Percentiles rank a stretch among this genome's conserved stretches.
These are phyloP conservation scores for Vombatus ursinus DNA, from an alignment of 2,113 vertebrate species.

Conservation along the genomic window DNA sequence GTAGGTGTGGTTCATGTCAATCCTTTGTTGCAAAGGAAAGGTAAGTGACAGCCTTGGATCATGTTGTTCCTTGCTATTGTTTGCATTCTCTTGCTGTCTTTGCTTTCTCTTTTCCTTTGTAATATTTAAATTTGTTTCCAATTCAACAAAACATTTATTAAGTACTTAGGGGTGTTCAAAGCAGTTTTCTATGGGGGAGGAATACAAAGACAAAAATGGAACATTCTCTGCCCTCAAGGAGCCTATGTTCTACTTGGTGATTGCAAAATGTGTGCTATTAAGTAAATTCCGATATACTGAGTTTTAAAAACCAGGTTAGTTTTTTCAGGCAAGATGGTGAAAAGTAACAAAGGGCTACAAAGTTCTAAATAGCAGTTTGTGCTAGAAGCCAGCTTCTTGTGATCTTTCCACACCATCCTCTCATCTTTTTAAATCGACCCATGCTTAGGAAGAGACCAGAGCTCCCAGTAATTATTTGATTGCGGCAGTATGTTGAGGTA, in stretches of 20 bases:
- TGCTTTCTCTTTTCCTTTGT: constrained; percentile 12
- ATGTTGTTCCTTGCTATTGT: not conserved
- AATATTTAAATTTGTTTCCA: not conserved
- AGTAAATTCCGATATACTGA: not conserved
- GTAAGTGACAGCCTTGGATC: not conserved
- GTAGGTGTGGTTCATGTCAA: not conserved
- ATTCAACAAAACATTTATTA: not conserved
- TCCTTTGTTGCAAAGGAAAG: not conserved
- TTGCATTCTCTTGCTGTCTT: not conserved
- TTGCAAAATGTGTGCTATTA: not conserved
- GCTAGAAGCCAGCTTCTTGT: not conserved
- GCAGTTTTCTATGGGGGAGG: not conserved
- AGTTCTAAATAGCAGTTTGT: not conserved
- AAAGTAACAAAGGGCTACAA: constrained; percentile 52
- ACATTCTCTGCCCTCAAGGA: not conserved
- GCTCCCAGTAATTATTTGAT: not conserved
- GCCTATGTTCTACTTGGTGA: not conserved
- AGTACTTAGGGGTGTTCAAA: not conserved
- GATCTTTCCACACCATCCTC: not conserved
- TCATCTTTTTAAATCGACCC: not conserved
- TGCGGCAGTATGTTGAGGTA: not conserved
- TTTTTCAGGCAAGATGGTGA: constrained; percentile 27
- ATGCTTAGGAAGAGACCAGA: not conserved
- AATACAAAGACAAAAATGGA: not conserved
- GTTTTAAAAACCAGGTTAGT: constrained; percentile 63